phyloP scores from a whole-genome alignment of 1,140 invertebrate genomes.

The Ganaspis sp. region DNA sequence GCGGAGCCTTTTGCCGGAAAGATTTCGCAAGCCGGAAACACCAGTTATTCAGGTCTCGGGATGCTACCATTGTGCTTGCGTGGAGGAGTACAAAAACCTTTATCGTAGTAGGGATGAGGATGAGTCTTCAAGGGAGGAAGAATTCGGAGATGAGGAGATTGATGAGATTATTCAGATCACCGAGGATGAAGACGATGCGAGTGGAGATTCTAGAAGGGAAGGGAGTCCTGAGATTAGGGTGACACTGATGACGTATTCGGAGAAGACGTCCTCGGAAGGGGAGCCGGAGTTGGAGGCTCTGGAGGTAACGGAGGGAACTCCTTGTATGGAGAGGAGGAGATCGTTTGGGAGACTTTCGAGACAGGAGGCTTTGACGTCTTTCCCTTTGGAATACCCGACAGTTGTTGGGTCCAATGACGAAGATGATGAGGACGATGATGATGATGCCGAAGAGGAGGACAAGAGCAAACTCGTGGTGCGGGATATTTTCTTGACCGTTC shows the following conservation, averaged over 20 bases:
- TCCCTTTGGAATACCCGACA: slow-evolving; percentile 80
- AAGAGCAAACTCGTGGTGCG: slow-evolving; percentile 75
- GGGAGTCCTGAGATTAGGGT: slow-evolving; percentile 80
- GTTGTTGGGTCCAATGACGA: slow-evolving; percentile 72
- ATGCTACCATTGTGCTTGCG: slow-evolving; percentile 74
- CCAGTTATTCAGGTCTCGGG: slow-evolving; percentile 57
- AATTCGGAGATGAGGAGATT: slow-evolving; percentile 77
- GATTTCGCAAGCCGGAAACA: slow-evolving; percentile 42
- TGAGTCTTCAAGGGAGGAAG: slow-evolving; percentile 54
- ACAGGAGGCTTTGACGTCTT: slow-evolving; percentile 83
- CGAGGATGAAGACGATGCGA: slow-evolving; percentile 54
- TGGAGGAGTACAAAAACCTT: slow-evolving; percentile 70
- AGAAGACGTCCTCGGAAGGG: slow-evolving; percentile 47
- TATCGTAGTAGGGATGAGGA: slow-evolving; percentile 51
- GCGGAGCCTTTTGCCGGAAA: slow-evolving; percentile 77
- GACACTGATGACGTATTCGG: slow-evolving; percentile 74
- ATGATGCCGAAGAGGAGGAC: slow-evolving; percentile 63
- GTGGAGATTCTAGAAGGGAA: slow-evolving; percentile 66
- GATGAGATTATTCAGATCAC: slow-evolving; percentile 60
- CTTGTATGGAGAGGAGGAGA: slow-evolving; percentile 66
- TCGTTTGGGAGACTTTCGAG: slow-evolving; percentile 78
- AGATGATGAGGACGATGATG: slow-evolving; percentile 52
- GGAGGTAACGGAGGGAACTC: slow-evolving; percentile 54
- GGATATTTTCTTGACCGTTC: slow-evolving; percentile 89
- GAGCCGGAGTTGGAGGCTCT: slow-evolving; percentile 48